Conservation (phyloP, 1,140 invertebrate genomes). For the Solen grandis region DNA sequence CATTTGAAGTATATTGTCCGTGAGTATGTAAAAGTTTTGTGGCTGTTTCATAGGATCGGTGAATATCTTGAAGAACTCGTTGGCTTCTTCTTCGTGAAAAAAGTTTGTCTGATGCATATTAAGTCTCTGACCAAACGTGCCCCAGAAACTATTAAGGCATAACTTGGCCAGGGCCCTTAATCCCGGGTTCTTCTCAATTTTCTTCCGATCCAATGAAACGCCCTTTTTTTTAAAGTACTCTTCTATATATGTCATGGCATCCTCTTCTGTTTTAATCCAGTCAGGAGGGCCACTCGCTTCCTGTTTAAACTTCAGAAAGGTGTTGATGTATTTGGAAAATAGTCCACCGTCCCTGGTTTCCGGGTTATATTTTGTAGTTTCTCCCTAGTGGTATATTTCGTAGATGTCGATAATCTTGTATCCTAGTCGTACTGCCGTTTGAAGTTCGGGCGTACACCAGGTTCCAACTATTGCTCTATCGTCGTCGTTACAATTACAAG, state of each 20-base stretch:
- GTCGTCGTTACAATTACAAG: slow-evolving; percentile 39
- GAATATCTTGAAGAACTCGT: not conserved
- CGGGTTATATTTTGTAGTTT: slow-evolving; percentile 56
- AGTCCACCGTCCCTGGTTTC: no score
- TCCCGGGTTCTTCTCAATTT: no score
- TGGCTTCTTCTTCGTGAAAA: no score
- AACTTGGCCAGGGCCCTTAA: no score
- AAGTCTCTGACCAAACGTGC: slow-evolving; percentile 58
- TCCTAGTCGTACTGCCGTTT: no score
- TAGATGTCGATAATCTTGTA: not conserved
- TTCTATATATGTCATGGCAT: slow-evolving; percentile 65
- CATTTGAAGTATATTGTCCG: slow-evolving; percentile 5
- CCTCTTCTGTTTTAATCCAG: no score
- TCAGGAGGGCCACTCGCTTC: no score
- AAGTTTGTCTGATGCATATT: slow-evolving; percentile 50
- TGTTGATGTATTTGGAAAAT: slow-evolving; percentile 62
- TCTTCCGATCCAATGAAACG: no score
- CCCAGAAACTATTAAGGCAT: slow-evolving; percentile 62
- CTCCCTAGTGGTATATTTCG: slow-evolving; percentile 25
- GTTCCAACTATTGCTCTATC: slow-evolving; percentile 17
- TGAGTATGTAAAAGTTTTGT: no score
- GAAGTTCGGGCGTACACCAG: no score
- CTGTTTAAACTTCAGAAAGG: no score
- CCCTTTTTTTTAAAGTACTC: slow-evolving; percentile 63
- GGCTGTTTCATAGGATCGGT: no score